These are phyloP conservation scores for Lycaon pictus DNA, from an alignment of 2,113 vertebrate genomes.

Conservation along the genomic window DNA sequence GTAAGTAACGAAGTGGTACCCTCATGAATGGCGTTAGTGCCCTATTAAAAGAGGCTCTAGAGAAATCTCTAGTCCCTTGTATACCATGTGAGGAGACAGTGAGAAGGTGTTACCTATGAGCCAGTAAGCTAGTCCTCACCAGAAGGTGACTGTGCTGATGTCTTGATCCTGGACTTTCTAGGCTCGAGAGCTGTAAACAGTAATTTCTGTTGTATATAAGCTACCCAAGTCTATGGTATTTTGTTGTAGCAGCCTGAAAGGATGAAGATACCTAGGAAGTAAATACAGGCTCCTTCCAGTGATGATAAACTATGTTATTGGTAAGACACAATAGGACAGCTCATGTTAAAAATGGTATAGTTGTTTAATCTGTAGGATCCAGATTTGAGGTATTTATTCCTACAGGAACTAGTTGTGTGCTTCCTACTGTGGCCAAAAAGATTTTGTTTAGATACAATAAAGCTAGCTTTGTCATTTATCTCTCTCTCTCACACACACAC, in stretches of 20 bases:
- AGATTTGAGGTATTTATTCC: background rate
- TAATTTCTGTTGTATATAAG: background rate
- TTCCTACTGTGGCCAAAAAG: background rate
- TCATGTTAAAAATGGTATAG: background rate
- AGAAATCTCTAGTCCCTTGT: background rate
- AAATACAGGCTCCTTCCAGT: background rate
- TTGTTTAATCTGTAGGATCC: background rate
- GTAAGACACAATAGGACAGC: background rate
- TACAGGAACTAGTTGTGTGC: background rate
- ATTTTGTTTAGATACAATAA: background rate
- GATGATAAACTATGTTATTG: background rate
- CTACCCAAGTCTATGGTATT: background rate
- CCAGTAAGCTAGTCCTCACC: background rate
- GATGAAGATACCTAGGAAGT: background rate
- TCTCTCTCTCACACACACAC: fast-evolving
- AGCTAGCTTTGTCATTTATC: background rate
- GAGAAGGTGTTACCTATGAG: background rate
- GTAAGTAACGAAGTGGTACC: background rate
- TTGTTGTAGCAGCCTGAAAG: background rate
- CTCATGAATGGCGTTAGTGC: background rate
- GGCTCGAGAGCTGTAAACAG: background rate
- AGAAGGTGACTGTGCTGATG: background rate
- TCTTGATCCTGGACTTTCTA: background rate
- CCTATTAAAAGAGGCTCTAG: background rate
- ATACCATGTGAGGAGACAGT: background rate